Evolutionary conservation across 1,140 invertebrate genomes (phyloP).

Genomic region (Hirudo medicinalis): DNA sequence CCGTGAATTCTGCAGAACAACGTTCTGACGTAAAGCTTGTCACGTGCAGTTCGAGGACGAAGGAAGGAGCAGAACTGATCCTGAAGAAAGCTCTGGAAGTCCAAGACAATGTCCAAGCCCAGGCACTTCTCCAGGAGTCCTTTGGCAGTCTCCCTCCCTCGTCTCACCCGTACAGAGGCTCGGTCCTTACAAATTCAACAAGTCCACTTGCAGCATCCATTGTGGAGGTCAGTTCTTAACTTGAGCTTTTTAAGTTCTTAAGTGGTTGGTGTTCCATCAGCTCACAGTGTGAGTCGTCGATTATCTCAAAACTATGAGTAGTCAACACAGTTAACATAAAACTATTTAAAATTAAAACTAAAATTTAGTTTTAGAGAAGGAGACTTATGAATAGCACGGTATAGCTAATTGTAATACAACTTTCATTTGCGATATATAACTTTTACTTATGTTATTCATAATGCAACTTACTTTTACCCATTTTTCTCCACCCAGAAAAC

Average conservation of each 20-base stretch:
- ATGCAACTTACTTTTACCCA: not conserved
- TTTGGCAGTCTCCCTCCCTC: constrained; percentile 51
- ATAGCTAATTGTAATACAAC: too few relatives aligned
- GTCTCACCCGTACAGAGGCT: constrained; percentile 64
- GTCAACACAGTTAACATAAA: too few relatives aligned
- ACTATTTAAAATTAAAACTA: too few relatives aligned
- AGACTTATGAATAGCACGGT: too few relatives aligned
- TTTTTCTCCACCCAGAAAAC: constrained; percentile 14
- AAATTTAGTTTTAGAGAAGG: too few relatives aligned
- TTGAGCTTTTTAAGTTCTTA: too few relatives aligned
- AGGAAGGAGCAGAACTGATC: constrained; percentile 58
- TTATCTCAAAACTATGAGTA: too few relatives aligned
- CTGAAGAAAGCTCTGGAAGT: constrained; percentile 46
- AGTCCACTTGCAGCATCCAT: not conserved
- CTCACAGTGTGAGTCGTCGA: too few relatives aligned
- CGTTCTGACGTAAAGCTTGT: constrained; percentile 48
- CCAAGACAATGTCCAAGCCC: constrained; percentile 58
- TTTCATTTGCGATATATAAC: too few relatives aligned
- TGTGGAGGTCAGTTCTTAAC: not conserved
- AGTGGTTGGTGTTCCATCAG: too few relatives aligned
- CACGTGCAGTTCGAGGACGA: constrained; percentile 66
- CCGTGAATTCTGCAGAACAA: constrained; percentile 37
- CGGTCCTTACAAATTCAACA: constrained; percentile 49
- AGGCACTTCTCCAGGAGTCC: constrained; percentile 60
- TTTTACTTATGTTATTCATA: too few relatives aligned